phyloP scores from a whole-genome alignment of 2,113 vertebrate genomes.

The Epinephelus cyanopodus region DNA sequence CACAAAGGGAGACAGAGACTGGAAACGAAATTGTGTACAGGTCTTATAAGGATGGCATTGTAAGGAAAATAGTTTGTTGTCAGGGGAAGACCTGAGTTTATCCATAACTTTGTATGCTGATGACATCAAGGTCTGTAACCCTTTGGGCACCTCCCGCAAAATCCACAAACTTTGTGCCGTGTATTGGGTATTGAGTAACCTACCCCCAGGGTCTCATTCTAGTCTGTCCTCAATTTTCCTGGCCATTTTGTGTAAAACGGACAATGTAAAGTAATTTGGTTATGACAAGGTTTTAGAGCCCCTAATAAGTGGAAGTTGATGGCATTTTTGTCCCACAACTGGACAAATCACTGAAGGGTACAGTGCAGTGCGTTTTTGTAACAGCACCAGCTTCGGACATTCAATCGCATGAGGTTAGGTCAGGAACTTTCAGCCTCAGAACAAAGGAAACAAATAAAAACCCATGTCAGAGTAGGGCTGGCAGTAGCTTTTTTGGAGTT shows the following conservation, averaged over 20 bases:
- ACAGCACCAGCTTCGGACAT: neutral
- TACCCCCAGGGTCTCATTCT: no score
- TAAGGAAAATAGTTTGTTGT: no score
- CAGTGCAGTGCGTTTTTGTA: conserved; percentile 23
- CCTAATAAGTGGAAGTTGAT: conserved; percentile 1
- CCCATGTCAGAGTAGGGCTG: conserved; percentile 18
- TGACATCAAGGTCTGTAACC: no score
- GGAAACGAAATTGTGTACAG: conserved; percentile 7
- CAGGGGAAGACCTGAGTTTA: no score
- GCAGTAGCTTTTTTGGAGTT: no score
- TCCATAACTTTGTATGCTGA: no score
- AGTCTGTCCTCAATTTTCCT: no score
- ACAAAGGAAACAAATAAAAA: conserved; percentile 5
- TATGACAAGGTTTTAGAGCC: conserved; percentile 21
- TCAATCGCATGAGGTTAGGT: neutral
- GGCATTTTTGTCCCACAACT: conserved; percentile 14
- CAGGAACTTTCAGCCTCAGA: conserved; percentile 24
- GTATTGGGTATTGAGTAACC: no score
- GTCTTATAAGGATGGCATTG: no score
- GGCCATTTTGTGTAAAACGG: no score
- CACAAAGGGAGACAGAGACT: conserved; percentile 4
- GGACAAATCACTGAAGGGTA: neutral
- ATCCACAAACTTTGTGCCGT: no score
- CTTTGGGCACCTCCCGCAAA: no score
- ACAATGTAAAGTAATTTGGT: conserved; percentile 7